These are phyloP conservation scores for Phoebastria nigripes DNA, from an alignment of 2,797 vertebrate species.

Conservation along the genomic window DNA sequence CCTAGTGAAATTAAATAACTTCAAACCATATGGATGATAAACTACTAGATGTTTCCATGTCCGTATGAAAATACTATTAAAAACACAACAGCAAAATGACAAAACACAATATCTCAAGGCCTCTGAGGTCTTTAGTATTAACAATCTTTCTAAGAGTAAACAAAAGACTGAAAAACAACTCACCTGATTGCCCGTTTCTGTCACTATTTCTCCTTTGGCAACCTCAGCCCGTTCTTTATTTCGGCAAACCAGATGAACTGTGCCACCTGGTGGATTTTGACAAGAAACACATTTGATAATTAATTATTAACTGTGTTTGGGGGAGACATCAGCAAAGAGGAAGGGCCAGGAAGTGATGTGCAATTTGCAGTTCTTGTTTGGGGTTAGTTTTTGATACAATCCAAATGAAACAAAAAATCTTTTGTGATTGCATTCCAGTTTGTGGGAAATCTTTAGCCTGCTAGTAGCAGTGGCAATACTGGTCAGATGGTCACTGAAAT, in stretches of 20 bases:
- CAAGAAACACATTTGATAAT: neutral
- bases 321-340: neutral
- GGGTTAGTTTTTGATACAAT: neutral
- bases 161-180: neutral
- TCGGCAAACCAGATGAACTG: conserved; percentile 84
- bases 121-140: neutral
- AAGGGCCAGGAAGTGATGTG: neutral
- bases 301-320: neutral
- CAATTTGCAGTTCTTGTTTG: neutral
- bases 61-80: neutral
- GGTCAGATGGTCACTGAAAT: neutral
- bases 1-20: neutral
- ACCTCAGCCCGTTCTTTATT: conserved; percentile 77
- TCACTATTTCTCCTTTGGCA: conserved; percentile 77
- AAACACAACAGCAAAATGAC: neutral
- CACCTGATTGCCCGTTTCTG: conserved; percentile 79
- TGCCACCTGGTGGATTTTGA: conserved; percentile 79
- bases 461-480: neutral
- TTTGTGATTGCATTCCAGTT: no score
- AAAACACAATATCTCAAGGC: neutral
- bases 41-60: neutral
- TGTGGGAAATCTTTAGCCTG: neutral
- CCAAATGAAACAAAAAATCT: neutral
- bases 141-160: neutral
- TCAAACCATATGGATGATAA: neutral